A percentile compares a stretch with the other conserved stretches of the same genome.
Conservation (phyloP, 2,797 vertebrate genomes). For the Periparus ater region DNA sequence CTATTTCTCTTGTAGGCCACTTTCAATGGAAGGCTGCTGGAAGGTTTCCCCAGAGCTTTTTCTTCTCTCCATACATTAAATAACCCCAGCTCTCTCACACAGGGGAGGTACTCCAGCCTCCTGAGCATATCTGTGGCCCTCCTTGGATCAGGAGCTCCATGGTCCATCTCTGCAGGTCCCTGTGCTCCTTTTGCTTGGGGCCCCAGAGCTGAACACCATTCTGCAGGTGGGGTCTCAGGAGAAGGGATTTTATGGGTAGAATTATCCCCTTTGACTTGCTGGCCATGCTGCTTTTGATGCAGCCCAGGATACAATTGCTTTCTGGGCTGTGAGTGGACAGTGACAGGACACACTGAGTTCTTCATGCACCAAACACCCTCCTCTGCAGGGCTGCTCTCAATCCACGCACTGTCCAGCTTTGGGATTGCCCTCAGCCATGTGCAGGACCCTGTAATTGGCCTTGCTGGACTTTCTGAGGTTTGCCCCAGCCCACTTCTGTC, state of each 20-base stretch:
- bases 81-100: not conserved
- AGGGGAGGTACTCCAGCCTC: not conserved
- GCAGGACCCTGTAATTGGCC: not conserved
- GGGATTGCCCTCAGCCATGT: not conserved
- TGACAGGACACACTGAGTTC: rapidly evolving
- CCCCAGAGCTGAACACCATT: rapidly evolving
- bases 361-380: not conserved
- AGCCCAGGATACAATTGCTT: not conserved
- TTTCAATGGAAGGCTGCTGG: not conserved
- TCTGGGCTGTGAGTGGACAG: not conserved
- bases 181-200: not conserved
- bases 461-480: not conserved
- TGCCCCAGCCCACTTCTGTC: not conserved
- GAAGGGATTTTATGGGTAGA: not conserved
- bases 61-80: not conserved
- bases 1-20: not conserved
- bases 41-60: not conserved
- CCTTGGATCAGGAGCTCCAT: not conserved
- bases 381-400: not conserved
- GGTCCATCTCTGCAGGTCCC: not conserved
- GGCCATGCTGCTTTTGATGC: not conserved
- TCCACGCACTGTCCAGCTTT: not conserved
- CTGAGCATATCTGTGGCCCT: not conserved
- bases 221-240: not conserved
- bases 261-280: not conserved